Evolutionary conservation across 2,888 invertebrate species (phyloP), one percentile per base, ranked within the genome.

Genomic region (Drosophila algonquin): DNA sequence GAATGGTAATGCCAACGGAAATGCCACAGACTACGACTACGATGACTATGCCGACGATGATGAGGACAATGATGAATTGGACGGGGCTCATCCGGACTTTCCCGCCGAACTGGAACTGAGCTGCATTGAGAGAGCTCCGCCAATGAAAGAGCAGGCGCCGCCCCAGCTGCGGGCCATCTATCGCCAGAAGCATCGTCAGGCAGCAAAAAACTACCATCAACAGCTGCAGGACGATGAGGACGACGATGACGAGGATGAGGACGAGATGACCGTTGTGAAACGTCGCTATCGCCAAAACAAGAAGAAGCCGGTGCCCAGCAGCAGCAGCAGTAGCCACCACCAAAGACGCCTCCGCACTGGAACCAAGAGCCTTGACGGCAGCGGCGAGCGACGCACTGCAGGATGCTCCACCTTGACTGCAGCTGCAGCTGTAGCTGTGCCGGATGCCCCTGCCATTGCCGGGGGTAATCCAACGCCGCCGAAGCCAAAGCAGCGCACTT

Each of bases 231-330:
- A 89, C 47, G 85, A 85, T 50, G 83, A 81, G 21, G 90, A 74
- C 16, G 88, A 81, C 18, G 85, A 87, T 21, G 86, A 82, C 57
- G 83, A 90, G 50, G 91, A 89, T 46, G 79, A 91, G 32, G 90
- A 90, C 32, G 89, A 91, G 51, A 65, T 83, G 56, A 86, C 81
- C 51, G 81, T 81, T 56, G 87, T 89, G n/a, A 89, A 89, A 72
- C 90, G 90, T 52, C 91, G 91, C 70, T 91, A 90, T 79, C 90
- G 90, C 44, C 91, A 90, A 52, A 91, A 90, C 60, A 91, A 90
- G 62, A 90, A 90, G 79, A 84, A 89, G 32, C 77, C 83, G 14
- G 50, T 63, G 27, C 59, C 78, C 14, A 53, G 63, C 21, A 69
- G 63, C 32, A 69, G 59, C 32, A 72, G 87, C 60, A 72, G 85